These are phyloP conservation scores for Protobothrops flavoviridis DNA, from an alignment of 2,113 vertebrate genomes.

Conservation along the genomic window DNA sequence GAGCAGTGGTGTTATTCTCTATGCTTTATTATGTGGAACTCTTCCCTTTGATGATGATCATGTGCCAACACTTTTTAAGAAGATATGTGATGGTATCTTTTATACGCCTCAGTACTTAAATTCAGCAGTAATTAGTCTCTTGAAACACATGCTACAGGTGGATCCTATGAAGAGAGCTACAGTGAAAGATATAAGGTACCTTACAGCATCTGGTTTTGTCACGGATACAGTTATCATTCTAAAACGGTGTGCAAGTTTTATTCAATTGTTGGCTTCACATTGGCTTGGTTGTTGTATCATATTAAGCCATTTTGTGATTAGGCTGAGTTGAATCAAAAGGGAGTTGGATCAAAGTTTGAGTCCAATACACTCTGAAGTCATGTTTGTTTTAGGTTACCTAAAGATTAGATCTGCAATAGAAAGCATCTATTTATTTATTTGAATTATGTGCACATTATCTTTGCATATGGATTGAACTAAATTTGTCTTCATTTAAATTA, in stretches of 20 bases:
- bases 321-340: neutral
- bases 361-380: neutral
- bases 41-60: slow-evolving; percentile 98
- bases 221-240: neutral
- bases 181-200: slow-evolving; percentile 93
- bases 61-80: slow-evolving; percentile 98
- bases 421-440: neutral
- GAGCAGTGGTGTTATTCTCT: slow-evolving; percentile 98
- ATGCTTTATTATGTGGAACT: slow-evolving; percentile 92
- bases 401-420: neutral
- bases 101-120: slow-evolving; percentile 97
- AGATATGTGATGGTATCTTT: slow-evolving; percentile 98
- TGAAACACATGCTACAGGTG: slow-evolving; percentile 97
- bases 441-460: neutral
- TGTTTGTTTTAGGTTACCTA: neutral
- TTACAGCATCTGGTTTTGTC: slow-evolving; percentile 6
- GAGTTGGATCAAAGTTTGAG: neutral
- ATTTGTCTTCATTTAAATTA: neutral
- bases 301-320: neutral
- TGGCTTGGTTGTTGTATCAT: neutral
- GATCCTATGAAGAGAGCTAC: slow-evolving; percentile 99
- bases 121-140: slow-evolving; percentile 85
- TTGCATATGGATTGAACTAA: neutral
- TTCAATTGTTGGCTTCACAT: neutral
- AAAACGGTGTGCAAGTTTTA: neutral